phyloP scores from a whole-genome alignment of 2,113 vertebrate species.

The Larimichthys crocea region DNA sequence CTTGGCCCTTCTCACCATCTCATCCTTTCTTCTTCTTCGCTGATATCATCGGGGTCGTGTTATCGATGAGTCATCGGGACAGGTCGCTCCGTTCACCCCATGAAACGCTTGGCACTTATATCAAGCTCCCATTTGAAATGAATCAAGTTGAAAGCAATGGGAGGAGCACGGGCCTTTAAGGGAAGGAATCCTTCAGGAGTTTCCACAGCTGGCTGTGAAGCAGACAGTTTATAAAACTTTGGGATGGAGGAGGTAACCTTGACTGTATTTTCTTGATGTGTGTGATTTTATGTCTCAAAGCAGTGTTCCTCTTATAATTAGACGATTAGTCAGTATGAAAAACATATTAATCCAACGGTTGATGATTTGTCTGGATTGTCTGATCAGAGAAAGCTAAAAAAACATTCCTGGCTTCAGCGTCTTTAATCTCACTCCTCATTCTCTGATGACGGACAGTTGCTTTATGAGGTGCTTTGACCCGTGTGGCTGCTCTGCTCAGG shows the following conservation, averaged over 20 bases:
- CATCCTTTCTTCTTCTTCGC: not conserved
- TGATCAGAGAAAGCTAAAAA: not conserved
- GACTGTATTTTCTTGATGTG: not conserved
- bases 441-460: not conserved
- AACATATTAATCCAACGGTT: not conserved
- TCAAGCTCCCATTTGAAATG: conserved; percentile 35
- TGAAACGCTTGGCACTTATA: not conserved
- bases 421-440: not conserved
- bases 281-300: not conserved
- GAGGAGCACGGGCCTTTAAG: conserved; percentile 20
- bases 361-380: not conserved
- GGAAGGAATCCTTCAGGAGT: conserved; percentile 32
- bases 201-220: conserved; percentile 33
- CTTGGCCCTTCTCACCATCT: not conserved
- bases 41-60: not conserved
- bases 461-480: conserved; percentile 2
- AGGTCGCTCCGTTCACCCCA: not conserved
- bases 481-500: conserved; percentile 13
- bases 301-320: not conserved
- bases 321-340: not conserved
- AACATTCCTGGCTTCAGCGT: not conserved
- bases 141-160: conserved; percentile 43
- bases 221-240: conserved; percentile 18
- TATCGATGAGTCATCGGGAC: not conserved
- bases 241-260: not conserved